Evolutionary conservation across 1,140 invertebrate species (phyloP).

Genomic region (Bombus superbus): DNA sequence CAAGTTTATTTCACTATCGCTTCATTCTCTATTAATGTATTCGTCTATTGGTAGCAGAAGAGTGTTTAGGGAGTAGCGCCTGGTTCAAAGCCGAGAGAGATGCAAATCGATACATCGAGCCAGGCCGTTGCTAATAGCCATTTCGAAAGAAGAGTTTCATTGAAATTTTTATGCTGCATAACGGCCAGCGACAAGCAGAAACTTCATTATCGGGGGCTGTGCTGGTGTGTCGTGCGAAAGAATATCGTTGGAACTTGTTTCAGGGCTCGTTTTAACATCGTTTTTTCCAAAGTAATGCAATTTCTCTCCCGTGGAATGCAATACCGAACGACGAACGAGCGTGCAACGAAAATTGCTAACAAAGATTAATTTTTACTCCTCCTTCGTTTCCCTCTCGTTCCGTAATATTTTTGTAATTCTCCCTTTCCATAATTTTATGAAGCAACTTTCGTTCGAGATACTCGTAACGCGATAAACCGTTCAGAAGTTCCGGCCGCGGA

Average conservation of each 20-base stretch:
- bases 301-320: slow-evolving; percentile 1
- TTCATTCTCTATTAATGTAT: slow-evolving; percentile 67
- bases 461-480: background rate
- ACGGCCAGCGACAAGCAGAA: slow-evolving; percentile 37
- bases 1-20: slow-evolving; percentile 54
- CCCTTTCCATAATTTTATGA: background rate
- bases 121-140: slow-evolving; percentile 53
- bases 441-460: background rate
- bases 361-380: background rate
- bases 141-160: slow-evolving; percentile 58
- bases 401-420: background rate
- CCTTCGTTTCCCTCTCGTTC: background rate
- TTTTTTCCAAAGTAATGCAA: slow-evolving; percentile 23
- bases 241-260: slow-evolving; percentile 17
- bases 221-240: slow-evolving; percentile 9
- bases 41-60: slow-evolving; percentile 48
- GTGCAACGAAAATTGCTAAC: background rate
- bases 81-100: slow-evolving; percentile 55
- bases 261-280: slow-evolving; percentile 32
- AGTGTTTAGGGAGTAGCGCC: slow-evolving; percentile 55
- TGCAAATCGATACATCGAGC: slow-evolving; percentile 64
- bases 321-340: background rate
- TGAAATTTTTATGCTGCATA: slow-evolving; percentile 57
- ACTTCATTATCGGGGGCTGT: slow-evolving; percentile 33
- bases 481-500: background rate